Evolutionary conservation across 2,113 vertebrate genomes (phyloP), one percentile per base, ranked within the genome.

Genomic region (Perca fluviatilis): DNA sequence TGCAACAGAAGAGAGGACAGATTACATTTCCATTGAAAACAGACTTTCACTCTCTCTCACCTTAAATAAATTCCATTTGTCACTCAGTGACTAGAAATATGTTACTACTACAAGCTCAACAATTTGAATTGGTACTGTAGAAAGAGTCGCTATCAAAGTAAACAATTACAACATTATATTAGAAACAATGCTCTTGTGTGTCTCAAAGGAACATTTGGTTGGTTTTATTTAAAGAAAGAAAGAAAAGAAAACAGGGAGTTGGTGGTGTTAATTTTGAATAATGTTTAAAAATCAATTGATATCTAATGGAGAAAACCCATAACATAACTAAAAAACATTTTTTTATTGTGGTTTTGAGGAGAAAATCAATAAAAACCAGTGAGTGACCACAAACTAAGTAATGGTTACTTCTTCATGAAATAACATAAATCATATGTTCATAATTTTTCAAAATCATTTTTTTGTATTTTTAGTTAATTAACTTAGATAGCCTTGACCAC

Each of bases 21-120:
- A 77, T 66, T 77, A 71, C 74, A 78, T 86, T 84, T 84, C 57
- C 67, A 73, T 25, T 79, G 50, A 84, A 77, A 75, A 51, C 40
- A 27, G 65, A 75, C 54, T 82, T 68, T 73, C 62, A 67, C 70
- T 70, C 71, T 70, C 71, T 71, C 49, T 54, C 68, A 46, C 25
- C 56, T 77, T 63, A 56, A 27, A 64, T 47, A 43, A 2, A 43
- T 43, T 43, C 47, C 19, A 53, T 62, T 49, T 30, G 27, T 74
- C 40, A 43, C 23, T 53, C 46, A 75, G 63, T 33, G 46, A 56
- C 57, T 9, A 21, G 19, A 54, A 30, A 57, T 57, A 10, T 77
- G 68, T 77, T 77, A 40, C 73, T 67, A 23, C 58, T 27, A 16
- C 19, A 79, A 51, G 53, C 30, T 49, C 8, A 30, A 21, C 3